Evolutionary conservation across 2,797 vertebrate genomes (phyloP), one percentile per base, ranked within the genome.

Genomic region (Acanthis flammea): DNA sequence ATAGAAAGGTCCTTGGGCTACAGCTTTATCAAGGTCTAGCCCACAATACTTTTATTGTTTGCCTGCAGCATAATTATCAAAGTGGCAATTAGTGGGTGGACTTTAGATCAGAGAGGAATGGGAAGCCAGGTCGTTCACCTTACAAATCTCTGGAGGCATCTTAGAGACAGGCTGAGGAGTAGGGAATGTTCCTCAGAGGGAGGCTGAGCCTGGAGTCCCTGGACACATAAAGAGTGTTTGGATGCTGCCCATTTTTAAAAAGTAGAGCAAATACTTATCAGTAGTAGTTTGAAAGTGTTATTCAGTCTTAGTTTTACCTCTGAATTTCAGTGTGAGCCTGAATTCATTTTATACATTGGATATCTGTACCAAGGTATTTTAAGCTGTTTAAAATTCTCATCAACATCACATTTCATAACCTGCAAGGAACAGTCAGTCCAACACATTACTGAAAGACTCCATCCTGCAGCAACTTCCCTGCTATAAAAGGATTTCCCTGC

Each of bases 41-140:
- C 30, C 55, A 51, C 51, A 27, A 39, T 10, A n/a, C 2, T 1
- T 65, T 94, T 84, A 66, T 78, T 84, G 35, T 79, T 27, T 84
- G 28, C 13, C 35, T 50, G 45, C 67, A 60, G 14, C 22, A 24
- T 37, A 66, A 66, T 44, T 57, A 47, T 57, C 66, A 67, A 81
- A 79, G 53, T 9, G 71, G 70, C 76, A 84, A 35, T 84, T 76
- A 45, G 19, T 1, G 4, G 22, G 24, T 57, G 76, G 48, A 95
- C 95, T 96, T 97, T 28, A 88, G 62, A 78, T 41, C 9, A 78
- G 62, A 25, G 48, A 92, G 85, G 30, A 90, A 84, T 33, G 62
- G 30, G 24, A 62, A 79, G 14, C 35, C 12, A 31, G 14, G 15
- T 65, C 19, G 58, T 74, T 74, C 51, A 80, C 50, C n/a, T 89